Percentiles rank a stretch among this genome's conserved stretches.
phyloP scores from a whole-genome alignment of 2,888 invertebrate genomes.

The Microctonus aethiopoides region DNA sequence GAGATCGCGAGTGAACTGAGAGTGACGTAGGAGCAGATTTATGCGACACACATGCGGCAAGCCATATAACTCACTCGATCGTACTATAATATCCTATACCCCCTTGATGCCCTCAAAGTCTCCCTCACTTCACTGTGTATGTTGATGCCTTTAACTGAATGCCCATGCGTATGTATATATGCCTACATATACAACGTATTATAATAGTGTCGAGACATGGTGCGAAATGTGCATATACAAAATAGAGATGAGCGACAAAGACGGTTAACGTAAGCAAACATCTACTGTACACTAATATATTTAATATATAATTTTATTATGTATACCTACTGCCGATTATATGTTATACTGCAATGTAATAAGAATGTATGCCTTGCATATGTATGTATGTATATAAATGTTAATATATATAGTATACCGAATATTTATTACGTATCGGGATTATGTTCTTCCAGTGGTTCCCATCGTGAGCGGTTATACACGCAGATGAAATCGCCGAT shows the following conservation, averaged over 20 bases:
- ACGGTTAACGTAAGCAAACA: conserved; percentile 33
- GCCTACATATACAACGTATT: neutral
- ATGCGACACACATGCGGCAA: conserved; percentile 67
- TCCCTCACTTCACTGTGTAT: conserved; percentile 58
- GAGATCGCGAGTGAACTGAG: conserved; percentile 51
- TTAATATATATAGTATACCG: conserved; percentile 20
- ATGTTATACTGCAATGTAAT: neutral
- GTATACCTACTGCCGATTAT: conserved; percentile 44
- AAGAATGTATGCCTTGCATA: conserved; percentile 7
- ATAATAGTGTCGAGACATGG: neutral
- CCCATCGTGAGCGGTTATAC: conserved; percentile 20
- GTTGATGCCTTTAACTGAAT: conserved; percentile 62
- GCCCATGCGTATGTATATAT: conserved; percentile 6
- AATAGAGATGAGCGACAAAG: conserved; percentile 57
- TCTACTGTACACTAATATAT: too few relatives aligned
- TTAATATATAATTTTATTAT: too few relatives aligned
- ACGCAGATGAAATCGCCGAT: conserved; percentile 28
- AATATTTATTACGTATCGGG: conserved; percentile 63
- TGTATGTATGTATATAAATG: neutral
- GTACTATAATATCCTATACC: conserved; percentile 63
- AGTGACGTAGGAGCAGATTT: conserved; percentile 64
- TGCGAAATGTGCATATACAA: conserved; percentile 37
- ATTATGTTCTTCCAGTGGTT: conserved; percentile 53
- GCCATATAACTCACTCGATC: conserved; percentile 66
- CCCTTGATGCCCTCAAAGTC: conserved; percentile 63